Base-by-base conservation (phyloP, 1,140 invertebrate genomes). In the Eumaeus atala region DNA sequence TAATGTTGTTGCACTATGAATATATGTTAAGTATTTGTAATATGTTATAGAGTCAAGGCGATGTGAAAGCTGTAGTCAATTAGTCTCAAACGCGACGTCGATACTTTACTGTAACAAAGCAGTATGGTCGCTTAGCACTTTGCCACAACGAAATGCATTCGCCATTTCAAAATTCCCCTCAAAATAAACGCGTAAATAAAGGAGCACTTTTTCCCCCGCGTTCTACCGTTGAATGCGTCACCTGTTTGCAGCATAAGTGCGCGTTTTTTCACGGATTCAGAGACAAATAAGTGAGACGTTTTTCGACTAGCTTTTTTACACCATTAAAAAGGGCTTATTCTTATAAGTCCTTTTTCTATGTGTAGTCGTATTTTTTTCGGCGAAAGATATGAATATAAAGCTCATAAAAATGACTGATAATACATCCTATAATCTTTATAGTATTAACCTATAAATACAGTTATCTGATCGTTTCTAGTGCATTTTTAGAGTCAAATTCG, bases 1-100 rank as follows among this genome's bases (percentile, higher is more conserved):
- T 28, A 28, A 28, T 28, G 21, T 28, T 28, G 21, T 28, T 28
- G 21, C 21, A 28, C 6, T 28, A 28, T 28, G 21, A 28, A 28
- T 28, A 6, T 28, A 28, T 28, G 21, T 6, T 28, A 28, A 28
- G 40, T 44, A 44, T 44, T 44, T 44, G 40, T 44, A 44, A 44
- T 44, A 70, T 67, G 74, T 66, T 72, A 70, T 50, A 54, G 38
- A 61, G 70, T 79, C 77, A 83, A 81, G 79, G 80, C 67, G 63
- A 58, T 62, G 69, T 77, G 75, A 81, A 81, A 76, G 79, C 71
- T 9, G 40, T 16, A 3, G 12, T 8, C 40, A 44, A 44, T 44
- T 44, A 44, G 40, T 17, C 17, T 4, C 12, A 16, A 16, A 9
- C 12, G 4, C 40, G 17, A 14, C 38, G 37, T 53, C 51, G 40